A percentile compares a stretch with the other conserved stretches of the same genome.
phyloP scores from a whole-genome alignment of 1,140 invertebrate genomes.

The Drosophila takahashii region DNA sequence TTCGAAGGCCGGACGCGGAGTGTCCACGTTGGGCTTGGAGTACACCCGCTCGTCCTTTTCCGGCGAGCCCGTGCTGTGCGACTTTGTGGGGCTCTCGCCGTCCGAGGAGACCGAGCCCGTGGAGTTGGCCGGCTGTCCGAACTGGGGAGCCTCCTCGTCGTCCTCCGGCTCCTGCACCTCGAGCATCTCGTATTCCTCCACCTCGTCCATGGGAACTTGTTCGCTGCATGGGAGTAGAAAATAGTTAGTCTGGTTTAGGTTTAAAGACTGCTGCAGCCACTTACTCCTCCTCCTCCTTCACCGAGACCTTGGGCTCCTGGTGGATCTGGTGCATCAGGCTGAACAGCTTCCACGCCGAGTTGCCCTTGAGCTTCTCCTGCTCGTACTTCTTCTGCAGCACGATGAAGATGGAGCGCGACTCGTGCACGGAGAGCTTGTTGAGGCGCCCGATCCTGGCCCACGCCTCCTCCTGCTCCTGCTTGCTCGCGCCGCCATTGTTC shows the following conservation, averaged over 20 bases:
- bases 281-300: constrained; percentile 70
- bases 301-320: constrained; percentile 55
- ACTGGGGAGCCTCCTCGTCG: constrained; percentile 55
- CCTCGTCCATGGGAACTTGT: constrained; percentile 66
- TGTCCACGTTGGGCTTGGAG: constrained; percentile 55
- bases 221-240: constrained; percentile 32
- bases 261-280: constrained; percentile 7
- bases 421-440: constrained; percentile 79
- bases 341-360: constrained; percentile 77
- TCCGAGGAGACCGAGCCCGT: constrained; percentile 71
- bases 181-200: constrained; percentile 80
- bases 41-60: constrained; percentile 73
- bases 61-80: constrained; percentile 68
- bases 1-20: constrained; percentile 66
- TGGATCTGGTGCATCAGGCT: constrained; percentile 78
- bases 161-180: constrained; percentile 79
- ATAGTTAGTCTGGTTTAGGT: not conserved
- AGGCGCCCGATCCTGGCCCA: constrained; percentile 77
- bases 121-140: constrained; percentile 48
- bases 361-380: constrained; percentile 74
- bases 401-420: constrained; percentile 81
- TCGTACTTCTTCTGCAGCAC: constrained; percentile 83
- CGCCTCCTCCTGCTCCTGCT: constrained; percentile 79
- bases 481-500: constrained; percentile 67
- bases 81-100: constrained; percentile 76